These are phyloP conservation scores for Girardinichthys multiradiatus DNA, from an alignment of 2,113 vertebrate species.

Conservation along the genomic window DNA sequence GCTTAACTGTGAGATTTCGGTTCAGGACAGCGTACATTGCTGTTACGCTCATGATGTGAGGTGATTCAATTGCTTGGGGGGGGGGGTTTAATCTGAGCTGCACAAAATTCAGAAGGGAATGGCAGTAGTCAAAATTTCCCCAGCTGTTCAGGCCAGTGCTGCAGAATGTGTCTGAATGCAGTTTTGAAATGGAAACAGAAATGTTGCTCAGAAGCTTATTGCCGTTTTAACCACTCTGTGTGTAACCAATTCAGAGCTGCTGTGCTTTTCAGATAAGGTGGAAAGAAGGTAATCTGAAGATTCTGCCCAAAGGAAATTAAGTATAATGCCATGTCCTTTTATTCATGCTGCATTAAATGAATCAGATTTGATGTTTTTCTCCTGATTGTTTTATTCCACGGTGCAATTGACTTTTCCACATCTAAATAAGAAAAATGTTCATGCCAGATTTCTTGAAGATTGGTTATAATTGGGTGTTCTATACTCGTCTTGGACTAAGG, in stretches of 20 bases:
- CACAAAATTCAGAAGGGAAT: slow-evolving; percentile 7
- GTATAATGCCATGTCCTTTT: slow-evolving; percentile 5
- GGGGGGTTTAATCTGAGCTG: slow-evolving; percentile 11
- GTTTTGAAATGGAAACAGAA: background rate
- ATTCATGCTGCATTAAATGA: background rate
- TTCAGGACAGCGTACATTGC: slow-evolving; percentile 27
- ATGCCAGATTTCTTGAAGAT: background rate
- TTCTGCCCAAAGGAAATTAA: background rate
- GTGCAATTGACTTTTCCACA: background rate
- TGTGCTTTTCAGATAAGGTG: background rate
- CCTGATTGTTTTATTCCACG: too few species aligned
- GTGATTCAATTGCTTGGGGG: background rate
- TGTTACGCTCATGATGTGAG: slow-evolving; percentile 16
- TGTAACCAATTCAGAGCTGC: background rate
- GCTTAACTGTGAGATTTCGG: slow-evolving; percentile 41
- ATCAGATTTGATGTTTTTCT: background rate
- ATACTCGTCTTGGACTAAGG: too few species aligned
- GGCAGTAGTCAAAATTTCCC: background rate
- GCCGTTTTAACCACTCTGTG: background rate
- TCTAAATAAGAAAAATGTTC: background rate
- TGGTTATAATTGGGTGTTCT: background rate
- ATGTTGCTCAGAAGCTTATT: background rate
- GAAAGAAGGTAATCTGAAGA: background rate
- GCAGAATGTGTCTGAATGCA: background rate
- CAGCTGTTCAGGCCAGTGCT: background rate